Conservation (phyloP, 1,140 invertebrate genomes). For the Nephotettix cincticeps region DNA sequence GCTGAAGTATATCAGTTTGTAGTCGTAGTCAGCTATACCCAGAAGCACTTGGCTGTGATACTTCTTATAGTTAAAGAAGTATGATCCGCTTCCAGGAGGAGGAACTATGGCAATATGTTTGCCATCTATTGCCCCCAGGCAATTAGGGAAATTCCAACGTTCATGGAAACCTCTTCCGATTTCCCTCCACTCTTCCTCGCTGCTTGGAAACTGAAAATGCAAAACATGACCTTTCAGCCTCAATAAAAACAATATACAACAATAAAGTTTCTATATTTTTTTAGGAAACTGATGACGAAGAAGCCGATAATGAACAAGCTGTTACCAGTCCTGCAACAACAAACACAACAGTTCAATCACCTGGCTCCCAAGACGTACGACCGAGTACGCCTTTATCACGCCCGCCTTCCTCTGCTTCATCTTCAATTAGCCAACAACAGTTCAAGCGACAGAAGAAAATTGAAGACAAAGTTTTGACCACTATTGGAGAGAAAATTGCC, state of each 20-base stretch:
- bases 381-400: background rate
- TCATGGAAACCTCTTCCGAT: background rate
- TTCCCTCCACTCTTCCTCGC: background rate
- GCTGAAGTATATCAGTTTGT: background rate
- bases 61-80: conserved; percentile 44
- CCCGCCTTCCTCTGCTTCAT: background rate
- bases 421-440: background rate
- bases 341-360: too few species aligned
- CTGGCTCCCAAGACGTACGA: too few species aligned
- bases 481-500: background rate
- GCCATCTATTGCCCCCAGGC: conserved; percentile 40
- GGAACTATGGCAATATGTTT: conserved; percentile 42
- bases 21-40: background rate
- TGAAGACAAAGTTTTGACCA: conserved; percentile 4
- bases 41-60: background rate
- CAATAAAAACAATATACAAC: too few species aligned
- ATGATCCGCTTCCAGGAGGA: conserved; percentile 31
- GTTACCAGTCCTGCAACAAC: too few species aligned
- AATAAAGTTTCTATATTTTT: too few species aligned
- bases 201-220: background rate
- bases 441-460: background rate
- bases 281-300: too few species aligned
- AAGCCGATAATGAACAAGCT: too few species aligned
- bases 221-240: too few species aligned
- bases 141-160: background rate